These are phyloP conservation scores for Leptodactylus fuscus DNA, from an alignment of 2,113 vertebrate species.

Conservation along the genomic window DNA sequence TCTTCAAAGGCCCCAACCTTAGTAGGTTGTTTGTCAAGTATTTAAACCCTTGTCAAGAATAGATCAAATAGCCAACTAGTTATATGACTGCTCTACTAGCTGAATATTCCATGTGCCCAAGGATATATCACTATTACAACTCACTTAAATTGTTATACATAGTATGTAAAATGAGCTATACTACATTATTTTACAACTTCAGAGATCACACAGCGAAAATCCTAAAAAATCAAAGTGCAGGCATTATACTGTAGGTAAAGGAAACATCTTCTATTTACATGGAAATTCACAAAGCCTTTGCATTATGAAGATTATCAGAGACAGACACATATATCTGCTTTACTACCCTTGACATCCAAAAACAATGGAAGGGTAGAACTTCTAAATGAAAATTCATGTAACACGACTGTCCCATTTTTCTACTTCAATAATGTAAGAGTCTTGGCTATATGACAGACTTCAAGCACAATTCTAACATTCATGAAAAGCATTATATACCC, in stretches of 20 bases:
- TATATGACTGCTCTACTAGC: too few species aligned
- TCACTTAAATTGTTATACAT: not conserved
- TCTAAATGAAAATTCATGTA: constrained; percentile 8
- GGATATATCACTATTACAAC: too few species aligned
- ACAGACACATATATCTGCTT: constrained; percentile 23
- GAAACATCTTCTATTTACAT: too few species aligned
- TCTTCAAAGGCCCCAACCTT: too few species aligned
- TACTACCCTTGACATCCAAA: constrained; percentile 1
- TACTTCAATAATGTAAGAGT: constrained; percentile 22
- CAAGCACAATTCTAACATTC: constrained; percentile 19
- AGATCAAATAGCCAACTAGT: too few species aligned
- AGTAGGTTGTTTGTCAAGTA: too few species aligned
- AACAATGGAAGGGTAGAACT: not conserved
- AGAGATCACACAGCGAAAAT: too few species aligned
- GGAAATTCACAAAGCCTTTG: constrained; percentile 1
- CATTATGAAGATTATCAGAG: constrained; percentile 18
- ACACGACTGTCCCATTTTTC: constrained; percentile 35
- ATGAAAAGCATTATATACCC: not conserved
- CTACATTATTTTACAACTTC: not conserved
- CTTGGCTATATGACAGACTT: constrained; percentile 26
- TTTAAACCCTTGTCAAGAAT: too few species aligned
- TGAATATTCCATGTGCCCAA: too few species aligned
- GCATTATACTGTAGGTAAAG: too few species aligned
- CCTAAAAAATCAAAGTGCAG: too few species aligned
- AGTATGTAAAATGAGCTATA: not conserved